These are phyloP conservation scores for Brotogeris chrysoptera DNA, from an alignment of 2,797 vertebrate genomes.

Conservation along the genomic window DNA sequence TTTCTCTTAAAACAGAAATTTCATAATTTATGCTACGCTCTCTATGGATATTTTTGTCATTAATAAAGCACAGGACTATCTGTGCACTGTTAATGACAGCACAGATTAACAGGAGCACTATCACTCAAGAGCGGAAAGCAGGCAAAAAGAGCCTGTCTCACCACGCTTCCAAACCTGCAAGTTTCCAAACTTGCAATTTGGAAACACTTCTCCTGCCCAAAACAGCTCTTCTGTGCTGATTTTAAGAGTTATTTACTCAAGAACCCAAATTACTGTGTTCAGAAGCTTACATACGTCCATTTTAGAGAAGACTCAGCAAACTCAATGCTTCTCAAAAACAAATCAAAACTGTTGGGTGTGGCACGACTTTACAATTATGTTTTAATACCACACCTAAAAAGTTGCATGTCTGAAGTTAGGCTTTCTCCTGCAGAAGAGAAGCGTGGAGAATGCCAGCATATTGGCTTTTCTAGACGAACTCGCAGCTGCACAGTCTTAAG, in stretches of 20 bases:
- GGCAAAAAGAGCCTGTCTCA: neutral
- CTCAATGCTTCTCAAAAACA: neutral
- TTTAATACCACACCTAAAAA: neutral
- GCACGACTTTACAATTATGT: accelerated
- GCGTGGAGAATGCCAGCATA: neutral
- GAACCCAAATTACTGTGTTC: neutral
- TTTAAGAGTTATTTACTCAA: neutral
- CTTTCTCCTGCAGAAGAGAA: neutral
- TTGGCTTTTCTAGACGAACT: neutral
- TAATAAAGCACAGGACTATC: neutral
- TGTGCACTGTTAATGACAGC: neutral
- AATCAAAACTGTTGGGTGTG: neutral
- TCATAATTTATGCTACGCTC: neutral
- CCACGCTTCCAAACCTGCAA: neutral
- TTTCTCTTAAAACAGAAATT: neutral
- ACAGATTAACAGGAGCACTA: neutral
- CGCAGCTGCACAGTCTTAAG: neutral
- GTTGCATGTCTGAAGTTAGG: neutral
- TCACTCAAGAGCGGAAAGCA: neutral
- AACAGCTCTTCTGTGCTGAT: neutral
- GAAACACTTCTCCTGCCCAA: neutral
- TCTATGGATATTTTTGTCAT: neutral
- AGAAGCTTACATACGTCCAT: neutral
- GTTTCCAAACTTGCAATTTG: neutral
- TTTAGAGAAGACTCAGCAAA: neutral